phyloP scores from a whole-genome alignment of 1,140 invertebrate species.

The Drosophila busckii region DNA sequence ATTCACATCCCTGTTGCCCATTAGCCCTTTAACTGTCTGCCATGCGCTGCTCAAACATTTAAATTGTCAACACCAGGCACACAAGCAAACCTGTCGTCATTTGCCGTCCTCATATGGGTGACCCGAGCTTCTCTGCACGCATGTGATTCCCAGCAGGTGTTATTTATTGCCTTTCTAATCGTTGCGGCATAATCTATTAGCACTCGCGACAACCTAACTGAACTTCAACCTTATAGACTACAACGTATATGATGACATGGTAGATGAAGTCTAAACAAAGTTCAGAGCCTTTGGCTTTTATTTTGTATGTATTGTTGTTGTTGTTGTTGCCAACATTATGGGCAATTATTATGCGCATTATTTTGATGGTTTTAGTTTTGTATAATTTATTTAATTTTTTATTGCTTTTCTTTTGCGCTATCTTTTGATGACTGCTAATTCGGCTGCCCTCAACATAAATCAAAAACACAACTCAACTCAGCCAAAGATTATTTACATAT shows the following conservation, averaged over 20 bases:
- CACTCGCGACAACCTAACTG: constrained; percentile 28
- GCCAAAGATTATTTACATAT: too few relatives aligned
- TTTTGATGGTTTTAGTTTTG: constrained; percentile 67
- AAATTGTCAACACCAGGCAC: constrained; percentile 68
- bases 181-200: constrained; percentile 78
- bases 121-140: constrained; percentile 36
- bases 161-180: constrained; percentile 77
- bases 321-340: constrained; percentile 59
- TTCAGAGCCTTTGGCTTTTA: constrained; percentile 14
- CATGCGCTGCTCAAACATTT: constrained; percentile 38
- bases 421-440: constrained; percentile 46
- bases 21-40: constrained; percentile 47
- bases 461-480: constrained; percentile 23
- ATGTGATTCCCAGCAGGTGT: constrained; percentile 65
- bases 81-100: constrained; percentile 38
- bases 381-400: constrained; percentile 27
- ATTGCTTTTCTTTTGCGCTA: constrained; percentile 17
- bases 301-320: constrained; percentile 30
- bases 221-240: constrained; percentile 3
- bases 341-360: constrained; percentile 61
- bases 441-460: constrained; percentile 39
- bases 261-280: neutral
- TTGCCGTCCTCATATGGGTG: constrained; percentile 16
- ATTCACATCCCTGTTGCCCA: constrained; percentile 20
- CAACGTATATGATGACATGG: neutral